These are phyloP conservation scores for Trimorus sp. DNA, from an alignment of 2,888 invertebrate genomes.

Conservation along the genomic window DNA sequence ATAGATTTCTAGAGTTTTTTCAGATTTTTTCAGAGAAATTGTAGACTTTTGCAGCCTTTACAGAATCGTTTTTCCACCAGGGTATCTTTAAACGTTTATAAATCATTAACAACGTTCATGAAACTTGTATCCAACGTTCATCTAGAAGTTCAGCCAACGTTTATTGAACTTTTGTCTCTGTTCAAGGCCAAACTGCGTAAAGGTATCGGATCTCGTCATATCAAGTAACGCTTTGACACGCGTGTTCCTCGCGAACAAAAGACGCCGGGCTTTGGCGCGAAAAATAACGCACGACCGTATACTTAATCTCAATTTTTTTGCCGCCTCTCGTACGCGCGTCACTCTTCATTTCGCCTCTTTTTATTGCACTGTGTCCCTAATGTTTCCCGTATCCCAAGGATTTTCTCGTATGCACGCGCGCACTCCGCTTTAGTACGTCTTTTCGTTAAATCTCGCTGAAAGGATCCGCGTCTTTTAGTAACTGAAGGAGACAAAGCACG, in stretches of 20 bases:
- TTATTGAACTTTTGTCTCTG: too few relatives aligned
- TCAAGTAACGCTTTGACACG: slow-evolving; percentile 30
- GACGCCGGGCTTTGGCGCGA: slow-evolving; percentile 4
- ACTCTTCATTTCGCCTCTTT: slow-evolving; percentile 35
- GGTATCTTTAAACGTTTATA: too few relatives aligned
- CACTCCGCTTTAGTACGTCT: slow-evolving; percentile 23
- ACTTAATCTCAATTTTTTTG: slow-evolving; percentile 46
- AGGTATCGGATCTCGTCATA: slow-evolving; percentile 7
- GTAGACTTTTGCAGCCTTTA: too few relatives aligned
- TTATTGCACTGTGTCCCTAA: slow-evolving; percentile 38
- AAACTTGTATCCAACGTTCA: too few relatives aligned
- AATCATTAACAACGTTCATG: too few relatives aligned
- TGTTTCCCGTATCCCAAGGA: slow-evolving; percentile 34
- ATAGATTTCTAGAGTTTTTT: too few relatives aligned
- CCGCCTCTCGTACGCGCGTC: slow-evolving; percentile 11
- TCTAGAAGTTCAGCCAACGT: too few relatives aligned
- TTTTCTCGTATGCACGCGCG: slow-evolving; percentile 33
- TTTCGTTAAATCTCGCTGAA: slow-evolving; percentile 34
- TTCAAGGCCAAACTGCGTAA: slow-evolving; percentile 10
- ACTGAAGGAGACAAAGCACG: slow-evolving; percentile 21
- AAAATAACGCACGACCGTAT: slow-evolving; percentile 35
- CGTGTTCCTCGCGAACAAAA: slow-evolving; percentile 29
- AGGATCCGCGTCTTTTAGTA: slow-evolving; percentile 31
- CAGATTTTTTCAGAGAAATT: too few relatives aligned
- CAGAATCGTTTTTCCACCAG: too few relatives aligned